Conservation (phyloP, 2,888 invertebrate genomes). For the Dichetophora obliterata region DNA sequence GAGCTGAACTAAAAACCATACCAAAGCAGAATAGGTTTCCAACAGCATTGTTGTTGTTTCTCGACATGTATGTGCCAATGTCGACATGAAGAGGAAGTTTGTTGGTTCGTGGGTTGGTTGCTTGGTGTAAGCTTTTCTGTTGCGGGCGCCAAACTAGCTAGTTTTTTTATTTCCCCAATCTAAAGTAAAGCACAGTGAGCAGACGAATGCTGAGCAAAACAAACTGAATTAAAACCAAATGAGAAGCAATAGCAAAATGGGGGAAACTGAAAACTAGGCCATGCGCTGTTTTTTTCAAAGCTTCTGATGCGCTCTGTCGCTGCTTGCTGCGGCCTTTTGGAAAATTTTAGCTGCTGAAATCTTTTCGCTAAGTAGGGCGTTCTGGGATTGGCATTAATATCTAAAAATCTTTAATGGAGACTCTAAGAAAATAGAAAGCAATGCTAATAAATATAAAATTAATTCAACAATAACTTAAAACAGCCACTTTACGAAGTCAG, state of each 20-base stretch:
- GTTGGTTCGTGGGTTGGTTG: not conserved
- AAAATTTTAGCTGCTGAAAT: not conserved
- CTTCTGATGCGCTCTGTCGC: not conserved
- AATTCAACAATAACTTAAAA: not conserved
- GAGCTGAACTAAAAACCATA: slow-evolving; percentile 4
- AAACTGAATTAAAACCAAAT: slow-evolving; percentile 31
- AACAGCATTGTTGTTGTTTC: slow-evolving; percentile 8
- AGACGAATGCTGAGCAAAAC: slow-evolving; percentile 28
- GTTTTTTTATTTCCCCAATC: slow-evolving; percentile 19
- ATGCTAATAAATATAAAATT: not conserved
- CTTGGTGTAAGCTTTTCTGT: slow-evolving; percentile 4
- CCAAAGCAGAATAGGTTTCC: not conserved
- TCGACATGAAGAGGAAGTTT: not conserved
- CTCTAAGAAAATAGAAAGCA: not conserved
- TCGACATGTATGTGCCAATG: not conserved
- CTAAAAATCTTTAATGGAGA: not conserved
- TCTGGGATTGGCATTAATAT: not conserved
- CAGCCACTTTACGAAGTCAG: not conserved
- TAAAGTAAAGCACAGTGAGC: not conserved
- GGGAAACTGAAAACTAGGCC: slow-evolving; percentile 48
- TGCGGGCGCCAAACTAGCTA: slow-evolving; percentile 16
- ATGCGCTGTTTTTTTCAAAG: slow-evolving; percentile 44
- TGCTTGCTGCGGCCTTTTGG: slow-evolving; percentile 12
- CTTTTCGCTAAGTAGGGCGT: slow-evolving; percentile 16
- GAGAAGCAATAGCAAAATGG: slow-evolving; percentile 40